These are phyloP conservation scores for Euplagia quadripunctaria DNA, from an alignment of 2,888 invertebrate genomes.

Conservation along the genomic window DNA sequence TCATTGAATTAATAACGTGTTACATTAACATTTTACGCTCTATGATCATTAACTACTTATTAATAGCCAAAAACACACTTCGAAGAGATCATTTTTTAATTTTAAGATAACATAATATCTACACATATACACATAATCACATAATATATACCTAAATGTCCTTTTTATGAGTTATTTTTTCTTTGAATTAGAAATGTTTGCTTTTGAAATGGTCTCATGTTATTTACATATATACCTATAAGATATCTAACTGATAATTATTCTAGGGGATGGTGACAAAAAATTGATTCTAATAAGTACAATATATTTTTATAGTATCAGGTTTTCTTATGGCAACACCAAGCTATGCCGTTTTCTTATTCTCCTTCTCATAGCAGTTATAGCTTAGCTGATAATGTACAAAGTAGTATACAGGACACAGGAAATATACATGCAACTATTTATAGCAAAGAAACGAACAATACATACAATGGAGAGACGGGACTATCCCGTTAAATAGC, in stretches of 20 bases:
- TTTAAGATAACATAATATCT: conserved; percentile 1
- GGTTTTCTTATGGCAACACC: neutral
- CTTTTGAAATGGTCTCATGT: conserved; percentile 1
- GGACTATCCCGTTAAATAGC: neutral
- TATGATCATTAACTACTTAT: conserved; percentile 13
- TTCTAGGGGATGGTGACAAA: neutral
- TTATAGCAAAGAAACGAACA: neutral
- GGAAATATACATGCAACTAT: neutral
- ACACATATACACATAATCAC: too few relatives aligned
- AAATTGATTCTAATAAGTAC: neutral
- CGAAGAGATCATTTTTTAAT: conserved; percentile 2
- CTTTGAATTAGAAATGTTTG: neutral
- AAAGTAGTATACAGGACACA: neutral
- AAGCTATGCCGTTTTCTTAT: neutral
- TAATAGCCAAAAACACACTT: conserved; percentile 20
- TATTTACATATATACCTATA: neutral
- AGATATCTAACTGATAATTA: neutral
- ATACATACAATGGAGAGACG: neutral
- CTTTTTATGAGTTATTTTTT: conserved; percentile 10
- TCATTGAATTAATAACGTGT: conserved; percentile 14
- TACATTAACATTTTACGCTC: conserved; percentile 17
- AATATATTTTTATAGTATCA: neutral
- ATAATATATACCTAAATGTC: neutral
- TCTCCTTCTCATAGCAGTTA: neutral
- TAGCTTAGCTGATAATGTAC: neutral